Evolutionary conservation across 2,888 invertebrate genomes (phyloP), one percentile per base, ranked within the genome.

Genomic region (Zaprionus lineosus): DNA sequence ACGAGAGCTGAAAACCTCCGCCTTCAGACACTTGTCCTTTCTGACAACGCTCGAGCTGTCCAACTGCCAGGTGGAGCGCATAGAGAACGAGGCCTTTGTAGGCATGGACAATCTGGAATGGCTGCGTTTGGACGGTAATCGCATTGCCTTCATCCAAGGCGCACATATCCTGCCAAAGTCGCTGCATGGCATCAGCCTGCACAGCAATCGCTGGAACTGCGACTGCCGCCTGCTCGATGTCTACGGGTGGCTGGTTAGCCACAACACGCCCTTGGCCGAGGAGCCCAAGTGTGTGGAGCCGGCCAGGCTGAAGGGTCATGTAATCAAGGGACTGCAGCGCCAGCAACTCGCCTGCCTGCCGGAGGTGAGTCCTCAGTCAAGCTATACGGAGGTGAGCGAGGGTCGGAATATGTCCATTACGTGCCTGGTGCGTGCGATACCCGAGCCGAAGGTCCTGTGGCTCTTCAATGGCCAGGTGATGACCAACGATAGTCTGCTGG

Each of bases 201-300:
- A 96, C 88, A 94, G 94, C 88, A 97, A 97, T 91, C 94, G 95
- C 70, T 97, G 97, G 97, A 92, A 93, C 74, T 97, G 97, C 90
- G 96, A 97, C 90, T 97, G 97, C 89, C 93, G 94, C 75, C 91
- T 97, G 84, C 91, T 94, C 74, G 94, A 95, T 81, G 91, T 97
- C 84, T 93, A 95, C 86, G 90, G 92, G 66, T 97, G 96, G 96
- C 91, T 97, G 79, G 91, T 92, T 71, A 93, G 93, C 86, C 94
- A 94, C 87, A 94, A 94, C 85, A 93, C 95, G 74, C 95, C 96
- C 5, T 94, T 95, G 86, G 92, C 94, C 19, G 93, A 94, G 47
- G 95, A 96, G 84, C 96, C 96, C 18, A 92, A 93, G 85, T 97
- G 96, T 89, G 92, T 92, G 50, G 92, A 93, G 40, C 96, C 96